phyloP scores from a whole-genome alignment of 2,888 invertebrate species.

The Perizoma flavofasciatum region DNA sequence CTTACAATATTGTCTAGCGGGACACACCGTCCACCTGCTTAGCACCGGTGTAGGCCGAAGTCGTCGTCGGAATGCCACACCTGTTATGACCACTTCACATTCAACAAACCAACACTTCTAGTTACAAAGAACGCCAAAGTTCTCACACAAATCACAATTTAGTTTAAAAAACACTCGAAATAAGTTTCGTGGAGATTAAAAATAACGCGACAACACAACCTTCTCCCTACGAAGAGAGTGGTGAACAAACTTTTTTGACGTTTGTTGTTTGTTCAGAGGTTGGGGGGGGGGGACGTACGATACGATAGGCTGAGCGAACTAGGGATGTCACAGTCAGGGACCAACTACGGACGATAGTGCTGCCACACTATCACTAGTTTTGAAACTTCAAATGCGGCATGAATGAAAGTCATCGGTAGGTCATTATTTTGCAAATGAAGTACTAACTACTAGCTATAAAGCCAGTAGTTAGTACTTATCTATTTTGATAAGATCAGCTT shows the following conservation, averaged over 20 bases:
- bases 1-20: constrained; percentile 55
- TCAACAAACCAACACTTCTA: constrained; percentile 58
- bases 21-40: constrained; percentile 74
- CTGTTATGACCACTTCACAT: constrained; percentile 69
- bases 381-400: too few species aligned
- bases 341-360: constrained; percentile 44
- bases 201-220: constrained; percentile 34
- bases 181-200: constrained; percentile 68
- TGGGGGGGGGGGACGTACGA: constrained; percentile 43
- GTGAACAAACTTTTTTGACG: constrained; percentile 68
- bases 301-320: constrained; percentile 26
- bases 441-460: constrained; percentile 52
- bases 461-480: too few species aligned
- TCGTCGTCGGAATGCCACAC: constrained; percentile 78
- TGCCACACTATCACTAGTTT: too few species aligned
- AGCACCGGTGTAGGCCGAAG: constrained; percentile 53
- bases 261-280: constrained; percentile 39
- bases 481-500: too few species aligned
- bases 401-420: too few species aligned
- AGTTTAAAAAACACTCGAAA: constrained; percentile 40
- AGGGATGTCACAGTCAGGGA: constrained; percentile 33
- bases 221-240: constrained; percentile 53
- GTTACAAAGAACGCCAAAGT: constrained; percentile 29
- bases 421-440: too few species aligned
- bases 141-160: constrained; percentile 37